Conservation (phyloP, 1,140 invertebrate genomes). For the Drosophila biarmipes region DNA sequence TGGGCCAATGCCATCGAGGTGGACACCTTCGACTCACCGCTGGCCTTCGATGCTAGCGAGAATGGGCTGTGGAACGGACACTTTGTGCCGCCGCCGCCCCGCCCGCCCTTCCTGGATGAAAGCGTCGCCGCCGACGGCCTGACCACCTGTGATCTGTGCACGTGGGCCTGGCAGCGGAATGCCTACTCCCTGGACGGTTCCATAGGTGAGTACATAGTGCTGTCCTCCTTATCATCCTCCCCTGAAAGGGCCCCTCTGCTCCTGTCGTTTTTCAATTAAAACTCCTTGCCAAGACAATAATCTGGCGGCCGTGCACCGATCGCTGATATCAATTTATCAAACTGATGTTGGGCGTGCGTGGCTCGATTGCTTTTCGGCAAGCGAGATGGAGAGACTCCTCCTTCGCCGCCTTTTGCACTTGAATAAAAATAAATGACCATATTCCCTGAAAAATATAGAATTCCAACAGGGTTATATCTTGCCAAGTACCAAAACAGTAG, state of each 20-base stretch:
- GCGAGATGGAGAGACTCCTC: constrained; percentile 28
- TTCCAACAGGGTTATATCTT: too few species aligned
- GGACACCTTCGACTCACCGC: constrained; percentile 85
- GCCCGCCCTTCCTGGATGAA: constrained; percentile 88
- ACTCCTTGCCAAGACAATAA: constrained; percentile 67
- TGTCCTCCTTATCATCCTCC: background rate
- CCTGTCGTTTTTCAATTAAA: constrained; percentile 77
- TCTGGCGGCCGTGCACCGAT: constrained; percentile 65
- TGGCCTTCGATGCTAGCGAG: constrained; percentile 87
- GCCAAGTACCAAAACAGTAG: too few species aligned
- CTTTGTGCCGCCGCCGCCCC: constrained; percentile 89
- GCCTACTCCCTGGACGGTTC: constrained; percentile 83
- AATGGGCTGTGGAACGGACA: constrained; percentile 88
- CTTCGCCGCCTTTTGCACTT: constrained; percentile 16
- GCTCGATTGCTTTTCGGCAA: constrained; percentile 79
- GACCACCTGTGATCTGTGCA: constrained; percentile 90
- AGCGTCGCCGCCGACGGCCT: constrained; percentile 88
- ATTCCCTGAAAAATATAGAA: background rate
- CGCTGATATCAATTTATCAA: constrained; percentile 83
- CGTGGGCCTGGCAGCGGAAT: constrained; percentile 87
- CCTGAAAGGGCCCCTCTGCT: constrained; percentile 1
- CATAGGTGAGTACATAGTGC: constrained; percentile 67
- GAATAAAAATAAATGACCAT: background rate
- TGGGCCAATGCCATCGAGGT: constrained; percentile 84
- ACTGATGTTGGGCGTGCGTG: constrained; percentile 81